phyloP scores from a whole-genome alignment of 2,113 vertebrate species.

The Stigmatopora argus region DNA sequence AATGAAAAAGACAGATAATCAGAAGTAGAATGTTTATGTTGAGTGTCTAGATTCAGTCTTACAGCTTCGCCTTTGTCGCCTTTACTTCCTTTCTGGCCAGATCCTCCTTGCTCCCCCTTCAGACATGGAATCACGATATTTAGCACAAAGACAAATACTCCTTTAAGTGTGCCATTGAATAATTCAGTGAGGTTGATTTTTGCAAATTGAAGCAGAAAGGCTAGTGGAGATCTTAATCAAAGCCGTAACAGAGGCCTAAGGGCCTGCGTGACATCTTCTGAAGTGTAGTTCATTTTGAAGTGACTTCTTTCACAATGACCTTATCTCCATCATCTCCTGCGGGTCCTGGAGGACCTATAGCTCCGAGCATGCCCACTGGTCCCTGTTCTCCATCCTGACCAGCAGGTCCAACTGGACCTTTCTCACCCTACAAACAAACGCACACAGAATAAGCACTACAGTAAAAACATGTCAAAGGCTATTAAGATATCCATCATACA shows the following conservation, averaged over 20 bases:
- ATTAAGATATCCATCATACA: slow-evolving; percentile 61
- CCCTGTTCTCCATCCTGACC: slow-evolving; percentile 72
- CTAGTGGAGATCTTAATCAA: too few species aligned
- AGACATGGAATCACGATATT: slow-evolving; percentile 17
- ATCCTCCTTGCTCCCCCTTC: slow-evolving; percentile 71
- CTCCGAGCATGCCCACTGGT: slow-evolving; percentile 58
- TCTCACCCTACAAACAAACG: slow-evolving; percentile 65
- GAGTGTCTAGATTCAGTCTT: slow-evolving; percentile 32
- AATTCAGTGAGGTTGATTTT: too few species aligned
- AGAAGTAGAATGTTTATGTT: neutral
- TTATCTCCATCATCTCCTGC: slow-evolving; percentile 74
- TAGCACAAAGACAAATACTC: slow-evolving; percentile 7
- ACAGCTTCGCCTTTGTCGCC: slow-evolving; percentile 75
- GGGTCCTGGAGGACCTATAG: slow-evolving; percentile 61
- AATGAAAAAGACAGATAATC: slow-evolving; percentile 1
- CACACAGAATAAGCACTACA: neutral
- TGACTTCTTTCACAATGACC: slow-evolving; percentile 33
- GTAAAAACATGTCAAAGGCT: neutral
- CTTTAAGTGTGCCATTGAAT: neutral
- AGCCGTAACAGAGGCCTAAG: too few species aligned
- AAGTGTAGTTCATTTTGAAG: too few species aligned
- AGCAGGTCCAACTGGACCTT: slow-evolving; percentile 64
- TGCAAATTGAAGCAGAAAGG: too few species aligned
- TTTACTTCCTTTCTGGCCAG: slow-evolving; percentile 77
- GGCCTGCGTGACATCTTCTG: too few species aligned